These are phyloP conservation scores for Cataglyphis altisquamis DNA, from an alignment of 2,888 invertebrate genomes.

Conservation along the genomic window DNA sequence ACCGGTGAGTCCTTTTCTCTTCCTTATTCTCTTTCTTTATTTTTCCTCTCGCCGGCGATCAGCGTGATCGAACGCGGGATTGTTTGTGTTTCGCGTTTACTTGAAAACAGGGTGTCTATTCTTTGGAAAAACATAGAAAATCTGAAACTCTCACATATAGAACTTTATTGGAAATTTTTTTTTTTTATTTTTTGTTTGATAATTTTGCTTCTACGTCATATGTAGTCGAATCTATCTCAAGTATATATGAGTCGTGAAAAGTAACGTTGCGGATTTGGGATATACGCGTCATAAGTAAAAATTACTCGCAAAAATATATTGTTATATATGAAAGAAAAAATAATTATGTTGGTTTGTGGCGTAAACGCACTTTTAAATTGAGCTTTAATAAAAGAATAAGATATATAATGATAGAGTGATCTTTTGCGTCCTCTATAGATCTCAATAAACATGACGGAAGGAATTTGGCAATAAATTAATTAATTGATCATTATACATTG, in stretches of 20 bases:
- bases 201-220: no score
- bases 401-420: background rate
- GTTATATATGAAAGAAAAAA: background rate
- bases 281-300: background rate
- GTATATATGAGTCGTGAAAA: background rate
- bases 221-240: background rate
- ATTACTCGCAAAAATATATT: background rate
- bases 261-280: background rate
- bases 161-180: no score
- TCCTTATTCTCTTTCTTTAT: background rate
- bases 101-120: background rate
- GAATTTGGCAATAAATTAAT: background rate
- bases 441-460: background rate
- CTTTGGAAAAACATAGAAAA: no score
- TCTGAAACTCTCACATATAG: no score
- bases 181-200: no score
- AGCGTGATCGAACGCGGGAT: conserved; percentile 14
- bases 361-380: background rate
- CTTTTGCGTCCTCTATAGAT: background rate
- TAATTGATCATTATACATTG: conserved; percentile 8
- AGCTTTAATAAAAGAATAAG: conserved; percentile 3
- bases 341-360: background rate
- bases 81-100: background rate
- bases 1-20: conserved; percentile 80
- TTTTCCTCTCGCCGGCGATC: background rate